Base-by-base conservation (phyloP, 2,113 vertebrate genomes). In the Anarhynchus alexandrinus region DNA sequence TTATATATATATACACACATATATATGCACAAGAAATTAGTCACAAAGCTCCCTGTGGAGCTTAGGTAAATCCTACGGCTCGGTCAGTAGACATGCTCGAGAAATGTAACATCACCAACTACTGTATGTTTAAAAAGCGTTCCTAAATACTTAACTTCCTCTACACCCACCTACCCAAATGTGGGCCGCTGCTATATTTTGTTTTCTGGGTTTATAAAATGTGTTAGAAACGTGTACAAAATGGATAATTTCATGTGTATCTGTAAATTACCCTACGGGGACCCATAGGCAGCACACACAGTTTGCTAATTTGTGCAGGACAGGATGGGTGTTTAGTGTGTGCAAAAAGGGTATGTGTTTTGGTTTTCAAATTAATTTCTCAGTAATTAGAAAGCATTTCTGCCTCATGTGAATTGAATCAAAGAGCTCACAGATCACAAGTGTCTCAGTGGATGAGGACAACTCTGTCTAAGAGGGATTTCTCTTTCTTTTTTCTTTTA, bases 361-460 rank as follows among this genome's bases (percentile, higher is more conserved):
- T 64, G 38, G 18, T 67, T 93, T 88, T 62, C 45, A 87, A 77
- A 92, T 79, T 76, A 82, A 88, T 94, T 82, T 93, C 51, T 82
- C 29, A 45, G 81, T 87, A 94, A 94, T 96, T 94, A 94, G 49
- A 86, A 65, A 82, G 62, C 58, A 62, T 89, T 23, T 91, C 29
- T 91, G 77, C 47, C 86, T 92, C 86, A 34, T 89, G 83, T 45
- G 94, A 74, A 79, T 71, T 95, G 78, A 97, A 94, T 72, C 78
- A 96, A 95, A 96, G 62, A 79, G 61, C 81, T 86, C 58, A 51
- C 54, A 45, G 77, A 95, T 93, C 79, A 91, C 40, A 85, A 82
- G 49, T n/a, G 32, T 49, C 72, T 81, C 84, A 88, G 86, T 0
- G 11, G 43, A 51, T 26, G 23, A 94, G 52, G 34, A 90, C 51